Conservation (phyloP, 2,113 vertebrate genomes). For the Ictalurus punctatus region DNA sequence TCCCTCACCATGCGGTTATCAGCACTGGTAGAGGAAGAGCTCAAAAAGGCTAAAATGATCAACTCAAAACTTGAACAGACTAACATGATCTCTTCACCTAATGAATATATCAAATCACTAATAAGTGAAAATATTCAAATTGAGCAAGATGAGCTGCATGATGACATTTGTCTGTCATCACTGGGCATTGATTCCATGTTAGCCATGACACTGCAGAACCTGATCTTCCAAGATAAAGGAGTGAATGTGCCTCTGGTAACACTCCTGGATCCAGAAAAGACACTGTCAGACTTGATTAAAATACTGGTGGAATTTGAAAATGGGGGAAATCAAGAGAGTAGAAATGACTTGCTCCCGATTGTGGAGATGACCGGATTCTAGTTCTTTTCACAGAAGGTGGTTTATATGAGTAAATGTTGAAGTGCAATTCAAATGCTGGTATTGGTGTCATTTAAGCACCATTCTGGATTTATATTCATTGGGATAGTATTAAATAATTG, state of each 20-base stretch:
- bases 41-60: constrained; percentile 51
- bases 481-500: neutral
- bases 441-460: neutral
- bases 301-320: constrained; percentile 62
- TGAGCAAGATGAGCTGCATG: constrained; percentile 67
- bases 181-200: constrained; percentile 84
- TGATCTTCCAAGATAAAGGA: constrained; percentile 72
- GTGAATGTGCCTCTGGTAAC: constrained; percentile 78
- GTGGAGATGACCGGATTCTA: neutral
- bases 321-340: neutral
- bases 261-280: constrained; percentile 77
- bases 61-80: constrained; percentile 38
- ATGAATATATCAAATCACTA: constrained; percentile 72
- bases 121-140: constrained; percentile 65
- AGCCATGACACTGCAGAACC: constrained; percentile 82
- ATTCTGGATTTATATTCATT: neutral
- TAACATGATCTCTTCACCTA: constrained; percentile 59
- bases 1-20: constrained; percentile 67
- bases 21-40: constrained; percentile 64
- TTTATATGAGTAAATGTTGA: neutral
- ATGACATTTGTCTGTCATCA: constrained; percentile 66
- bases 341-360: neutral
- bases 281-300: constrained; percentile 68
- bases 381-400: neutral
- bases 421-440: no score